Evolutionary conservation across 2,113 vertebrate species (phyloP).

Genomic region (Phaethon lepturus): DNA sequence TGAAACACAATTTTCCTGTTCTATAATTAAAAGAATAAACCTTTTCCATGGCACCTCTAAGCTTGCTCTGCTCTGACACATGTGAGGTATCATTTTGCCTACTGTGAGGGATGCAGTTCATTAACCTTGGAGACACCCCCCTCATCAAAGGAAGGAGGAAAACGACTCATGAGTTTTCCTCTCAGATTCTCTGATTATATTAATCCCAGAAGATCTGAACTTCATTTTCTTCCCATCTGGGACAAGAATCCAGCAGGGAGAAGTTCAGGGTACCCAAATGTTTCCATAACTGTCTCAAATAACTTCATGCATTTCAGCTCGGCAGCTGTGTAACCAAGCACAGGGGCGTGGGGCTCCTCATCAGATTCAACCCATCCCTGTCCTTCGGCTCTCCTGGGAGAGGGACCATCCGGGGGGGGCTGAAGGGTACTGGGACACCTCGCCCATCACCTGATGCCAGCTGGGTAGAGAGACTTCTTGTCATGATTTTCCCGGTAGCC

Average conservation of each 20-base stretch:
- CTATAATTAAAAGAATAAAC: conserved; percentile 69
- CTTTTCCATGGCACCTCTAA: conserved; percentile 21
- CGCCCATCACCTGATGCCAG: background rate
- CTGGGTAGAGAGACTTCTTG: background rate
- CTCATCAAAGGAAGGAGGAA: background rate
- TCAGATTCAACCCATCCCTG: background rate
- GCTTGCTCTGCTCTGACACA: background rate
- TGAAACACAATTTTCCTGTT: conserved; percentile 61
- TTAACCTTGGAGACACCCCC: background rate
- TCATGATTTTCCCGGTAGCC: fast-evolving
- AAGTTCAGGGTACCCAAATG: conserved; percentile 64
- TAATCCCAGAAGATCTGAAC: conserved; percentile 74
- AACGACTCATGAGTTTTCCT: background rate
- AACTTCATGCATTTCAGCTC: conserved; percentile 25
- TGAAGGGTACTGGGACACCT: background rate
- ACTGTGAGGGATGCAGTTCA: background rate
- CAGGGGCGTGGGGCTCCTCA: fast-evolving
- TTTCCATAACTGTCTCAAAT: conserved; percentile 63
- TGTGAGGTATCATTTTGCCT: background rate
- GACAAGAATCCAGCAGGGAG: conserved; percentile 65
- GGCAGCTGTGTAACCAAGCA: conserved; percentile 19
- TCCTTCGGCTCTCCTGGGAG: background rate
- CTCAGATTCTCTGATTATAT: conserved; percentile 65
- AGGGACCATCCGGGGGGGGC: background rate
- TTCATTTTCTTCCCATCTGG: conserved; percentile 75